Evolutionary conservation across 2,797 vertebrate species (phyloP).

Genomic region (Echeneis naucrates): DNA sequence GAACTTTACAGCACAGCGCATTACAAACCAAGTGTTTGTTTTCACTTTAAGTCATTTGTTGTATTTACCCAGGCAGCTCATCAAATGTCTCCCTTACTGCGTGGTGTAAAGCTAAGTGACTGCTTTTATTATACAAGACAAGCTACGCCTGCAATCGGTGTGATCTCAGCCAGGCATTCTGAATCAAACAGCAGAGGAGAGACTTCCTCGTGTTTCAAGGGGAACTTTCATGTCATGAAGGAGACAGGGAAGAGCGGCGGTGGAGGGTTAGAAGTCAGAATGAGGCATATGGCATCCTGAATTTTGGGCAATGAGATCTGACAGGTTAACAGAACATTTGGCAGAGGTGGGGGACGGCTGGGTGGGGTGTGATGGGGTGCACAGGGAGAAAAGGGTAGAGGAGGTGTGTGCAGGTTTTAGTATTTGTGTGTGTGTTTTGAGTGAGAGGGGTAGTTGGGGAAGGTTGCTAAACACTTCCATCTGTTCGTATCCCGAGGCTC

Average conservation of each 20-base stretch:
- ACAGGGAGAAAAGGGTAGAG: constrained; percentile 29
- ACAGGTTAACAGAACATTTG: constrained; percentile 88
- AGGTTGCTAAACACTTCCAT: constrained; percentile 91
- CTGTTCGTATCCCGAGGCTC: constrained; percentile 90
- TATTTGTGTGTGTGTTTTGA: constrained; percentile 53
- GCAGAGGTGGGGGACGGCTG: constrained; percentile 12
- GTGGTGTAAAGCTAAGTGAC: constrained; percentile 55
- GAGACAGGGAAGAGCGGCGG: constrained; percentile 47
- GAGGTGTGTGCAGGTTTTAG: constrained; percentile 25
- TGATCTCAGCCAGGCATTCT: constrained; percentile 73
- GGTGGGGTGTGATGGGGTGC: constrained; percentile 26
- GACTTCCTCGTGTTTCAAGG: constrained; percentile 68
- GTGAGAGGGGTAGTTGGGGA: constrained; percentile 73
- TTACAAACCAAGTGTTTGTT: constrained; percentile 6
- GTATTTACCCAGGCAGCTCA: constrained; percentile 47
- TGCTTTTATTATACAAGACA: constrained; percentile 71
- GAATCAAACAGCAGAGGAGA: constrained; percentile 70
- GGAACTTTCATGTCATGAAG: constrained; percentile 82
- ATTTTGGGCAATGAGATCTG: constrained; percentile 88
- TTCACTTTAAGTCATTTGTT: constrained; percentile 29
- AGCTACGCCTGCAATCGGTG: constrained; percentile 65
- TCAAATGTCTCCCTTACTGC: constrained; percentile 53
- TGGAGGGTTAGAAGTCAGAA: constrained; percentile 76
- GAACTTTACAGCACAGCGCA: not conserved
- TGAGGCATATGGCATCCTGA: constrained; percentile 89